Evolutionary conservation across 2,888 invertebrate species (phyloP).

Genomic region (Erebia epiphron): DNA sequence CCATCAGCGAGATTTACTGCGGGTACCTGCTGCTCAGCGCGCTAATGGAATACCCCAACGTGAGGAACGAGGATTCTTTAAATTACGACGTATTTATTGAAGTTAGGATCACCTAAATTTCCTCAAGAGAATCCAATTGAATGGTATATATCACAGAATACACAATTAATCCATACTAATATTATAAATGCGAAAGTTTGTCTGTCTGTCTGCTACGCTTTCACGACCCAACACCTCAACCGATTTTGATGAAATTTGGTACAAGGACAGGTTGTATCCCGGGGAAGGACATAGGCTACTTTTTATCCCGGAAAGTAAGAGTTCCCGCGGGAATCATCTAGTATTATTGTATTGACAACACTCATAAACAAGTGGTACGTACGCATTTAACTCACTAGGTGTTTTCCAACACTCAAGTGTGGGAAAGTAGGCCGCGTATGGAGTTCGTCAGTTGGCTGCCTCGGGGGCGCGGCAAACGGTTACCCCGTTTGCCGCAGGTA

Average conservation of each 20-base stretch:
- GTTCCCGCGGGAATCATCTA: no score
- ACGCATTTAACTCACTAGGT: not conserved
- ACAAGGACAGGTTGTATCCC: no score
- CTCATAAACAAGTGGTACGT: not conserved
- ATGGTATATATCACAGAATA: no score
- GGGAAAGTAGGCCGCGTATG: conserved; percentile 10
- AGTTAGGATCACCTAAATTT: not conserved
- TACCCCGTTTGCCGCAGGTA: conserved; percentile 11
- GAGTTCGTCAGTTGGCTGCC: not conserved
- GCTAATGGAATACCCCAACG: conserved; percentile 14
- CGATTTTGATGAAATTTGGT: no score
- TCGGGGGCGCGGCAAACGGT: conserved; percentile 5
- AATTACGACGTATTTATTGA: conserved; percentile 5
- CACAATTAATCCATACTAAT: no score
- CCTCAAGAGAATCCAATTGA: not conserved
- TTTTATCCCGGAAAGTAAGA: no score
- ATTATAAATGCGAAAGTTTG: no score
- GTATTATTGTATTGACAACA: not conserved
- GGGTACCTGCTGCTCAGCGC: conserved; percentile 31
- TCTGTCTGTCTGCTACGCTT: no score
- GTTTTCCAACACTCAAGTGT: conserved; percentile 1
- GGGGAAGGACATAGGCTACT: no score
- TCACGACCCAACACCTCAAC: no score
- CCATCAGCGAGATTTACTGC: conserved; percentile 38
- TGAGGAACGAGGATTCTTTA: not conserved